Evolutionary conservation across 1,140 invertebrate genomes (phyloP).

Genomic region (Oppia nitens): DNA sequence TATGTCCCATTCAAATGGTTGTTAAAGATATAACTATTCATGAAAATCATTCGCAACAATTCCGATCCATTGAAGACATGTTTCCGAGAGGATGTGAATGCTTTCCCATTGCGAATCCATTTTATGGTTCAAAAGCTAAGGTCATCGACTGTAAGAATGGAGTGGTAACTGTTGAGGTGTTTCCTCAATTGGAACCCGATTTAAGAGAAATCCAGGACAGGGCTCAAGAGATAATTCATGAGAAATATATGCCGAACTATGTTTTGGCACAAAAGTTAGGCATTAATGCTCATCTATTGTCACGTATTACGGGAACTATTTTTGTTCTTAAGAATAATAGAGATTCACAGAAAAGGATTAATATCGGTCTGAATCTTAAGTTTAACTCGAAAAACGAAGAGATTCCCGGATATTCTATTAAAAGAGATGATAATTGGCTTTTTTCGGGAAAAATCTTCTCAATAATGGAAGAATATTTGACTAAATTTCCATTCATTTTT

Average conservation of each 20-base stretch:
- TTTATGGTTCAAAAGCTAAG: slow-evolving; percentile 58
- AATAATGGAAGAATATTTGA: slow-evolving; percentile 48
- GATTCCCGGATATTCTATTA: slow-evolving; percentile 60
- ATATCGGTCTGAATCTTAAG: slow-evolving; percentile 81
- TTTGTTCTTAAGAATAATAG: slow-evolving; percentile 34
- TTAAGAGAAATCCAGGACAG: slow-evolving; percentile 24
- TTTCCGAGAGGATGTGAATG: slow-evolving; percentile 46
- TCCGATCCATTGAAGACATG: slow-evolving; percentile 44
- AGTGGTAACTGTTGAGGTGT: slow-evolving; percentile 37
- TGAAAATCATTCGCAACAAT: slow-evolving; percentile 28
- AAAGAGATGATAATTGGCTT: slow-evolving; percentile 46
- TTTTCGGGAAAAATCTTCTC: slow-evolving; percentile 60
- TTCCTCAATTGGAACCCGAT: slow-evolving; percentile 33
- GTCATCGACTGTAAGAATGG: slow-evolving; percentile 31
- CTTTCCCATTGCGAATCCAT: slow-evolving; percentile 56
- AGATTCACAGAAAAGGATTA: slow-evolving; percentile 41
- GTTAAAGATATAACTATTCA: slow-evolving; percentile 42
- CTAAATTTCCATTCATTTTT: slow-evolving; percentile 55
- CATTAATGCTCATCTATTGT: slow-evolving; percentile 49
- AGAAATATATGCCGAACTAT: slow-evolving; percentile 21
- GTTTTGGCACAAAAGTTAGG: slow-evolving; percentile 36
- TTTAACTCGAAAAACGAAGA: slow-evolving; percentile 58
- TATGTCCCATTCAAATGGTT: slow-evolving; percentile 50
- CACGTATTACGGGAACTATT: slow-evolving; percentile 64
- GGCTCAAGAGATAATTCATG: slow-evolving; percentile 13